A percentile compares a stretch with the other conserved stretches of the same genome.
These are phyloP conservation scores for Hydrochoerus hydrochaeris DNA, from an alignment of 2,113 vertebrate genomes.

Conservation along the genomic window DNA sequence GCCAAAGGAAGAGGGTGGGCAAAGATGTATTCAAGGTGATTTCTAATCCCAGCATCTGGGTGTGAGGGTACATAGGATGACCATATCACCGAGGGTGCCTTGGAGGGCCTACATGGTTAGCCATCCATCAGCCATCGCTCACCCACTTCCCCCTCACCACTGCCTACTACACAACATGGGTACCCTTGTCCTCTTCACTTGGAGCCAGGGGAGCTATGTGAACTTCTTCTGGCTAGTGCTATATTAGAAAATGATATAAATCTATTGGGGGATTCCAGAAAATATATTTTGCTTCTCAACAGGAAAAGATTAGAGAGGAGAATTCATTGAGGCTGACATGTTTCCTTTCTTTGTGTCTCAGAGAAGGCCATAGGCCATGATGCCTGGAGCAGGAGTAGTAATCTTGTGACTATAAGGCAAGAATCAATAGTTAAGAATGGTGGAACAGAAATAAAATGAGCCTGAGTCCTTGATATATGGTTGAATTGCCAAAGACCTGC, in stretches of 20 bases:
- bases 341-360: background rate
- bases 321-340: background rate
- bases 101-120: background rate
- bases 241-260: background rate
- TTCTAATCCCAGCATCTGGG: background rate
- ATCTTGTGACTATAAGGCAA: background rate
- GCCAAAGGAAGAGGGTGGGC: background rate
- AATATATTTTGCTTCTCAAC: background rate
- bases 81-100: background rate
- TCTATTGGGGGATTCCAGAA: background rate
- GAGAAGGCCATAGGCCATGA: background rate
- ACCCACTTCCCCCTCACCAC: background rate
- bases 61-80: background rate
- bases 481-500: background rate
- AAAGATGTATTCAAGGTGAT: background rate
- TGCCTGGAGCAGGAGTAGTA: background rate
- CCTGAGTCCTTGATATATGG: background rate
- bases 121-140: background rate
- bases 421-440: background rate
- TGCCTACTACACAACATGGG: background rate
- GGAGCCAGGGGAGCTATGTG: background rate
- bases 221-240: background rate
- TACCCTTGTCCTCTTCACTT: background rate
- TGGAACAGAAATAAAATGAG: background rate
- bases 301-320: constrained; percentile 15